These are phyloP conservation scores for Chanos chanos DNA, from an alignment of 2,797 vertebrate genomes.

Conservation along the genomic window DNA sequence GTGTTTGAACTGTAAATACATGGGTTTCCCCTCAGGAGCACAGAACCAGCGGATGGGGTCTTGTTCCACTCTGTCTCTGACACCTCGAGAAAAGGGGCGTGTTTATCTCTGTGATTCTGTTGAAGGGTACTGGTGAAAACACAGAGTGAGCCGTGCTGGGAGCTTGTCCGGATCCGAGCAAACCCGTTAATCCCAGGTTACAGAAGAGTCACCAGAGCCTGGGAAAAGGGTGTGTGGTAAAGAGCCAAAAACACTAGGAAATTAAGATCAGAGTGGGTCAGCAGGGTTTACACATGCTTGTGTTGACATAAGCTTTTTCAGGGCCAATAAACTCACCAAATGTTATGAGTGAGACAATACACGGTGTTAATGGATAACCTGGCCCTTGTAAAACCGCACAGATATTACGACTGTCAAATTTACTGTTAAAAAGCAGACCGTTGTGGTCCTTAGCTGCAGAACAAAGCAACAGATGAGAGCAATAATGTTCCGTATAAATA, in stretches of 20 bases:
- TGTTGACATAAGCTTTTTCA: not conserved
- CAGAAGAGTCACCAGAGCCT: too few species aligned
- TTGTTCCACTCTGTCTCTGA: too few species aligned
- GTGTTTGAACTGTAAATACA: not conserved
- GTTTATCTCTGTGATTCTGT: not conserved
- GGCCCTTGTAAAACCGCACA: not conserved
- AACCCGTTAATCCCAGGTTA: not conserved
- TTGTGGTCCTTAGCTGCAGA: too few species aligned
- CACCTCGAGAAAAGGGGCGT: not conserved
- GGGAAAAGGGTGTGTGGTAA: too few species aligned
- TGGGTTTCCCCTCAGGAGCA: not conserved
- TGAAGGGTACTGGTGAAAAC: too few species aligned
- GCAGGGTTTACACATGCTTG: too few species aligned
- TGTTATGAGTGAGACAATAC: not conserved
- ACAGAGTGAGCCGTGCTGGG: not conserved
- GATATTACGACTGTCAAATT: not conserved
- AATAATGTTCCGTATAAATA: too few species aligned
- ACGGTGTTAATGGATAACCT: not conserved
- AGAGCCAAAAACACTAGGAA: too few species aligned
- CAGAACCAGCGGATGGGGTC: too few species aligned
- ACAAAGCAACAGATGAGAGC: too few species aligned
- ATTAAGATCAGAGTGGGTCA: too few species aligned
- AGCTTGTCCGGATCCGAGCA: not conserved
- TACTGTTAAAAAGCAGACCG: constrained; percentile 1
- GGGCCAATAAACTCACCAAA: not conserved